Evolutionary conservation across 2,113 vertebrate genomes (phyloP), one percentile per base, ranked within the genome.

Genomic region (Ancistrus triradiatus): DNA sequence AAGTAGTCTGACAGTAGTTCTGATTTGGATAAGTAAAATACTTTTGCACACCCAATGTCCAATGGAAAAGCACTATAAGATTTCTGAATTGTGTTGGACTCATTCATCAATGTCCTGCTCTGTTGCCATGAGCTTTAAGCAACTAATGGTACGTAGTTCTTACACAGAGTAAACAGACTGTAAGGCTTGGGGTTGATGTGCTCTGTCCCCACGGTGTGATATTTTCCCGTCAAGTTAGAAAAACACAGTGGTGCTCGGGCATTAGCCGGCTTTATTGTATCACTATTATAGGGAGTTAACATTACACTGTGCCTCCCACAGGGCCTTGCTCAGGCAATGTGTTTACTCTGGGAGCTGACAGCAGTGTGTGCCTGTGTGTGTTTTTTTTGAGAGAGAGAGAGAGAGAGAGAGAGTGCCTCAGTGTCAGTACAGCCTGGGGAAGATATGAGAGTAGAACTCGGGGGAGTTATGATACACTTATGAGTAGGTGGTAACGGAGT

Each of bases 261-360:
- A 76, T 74, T 72, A 80, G 78, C 72, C 70, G 50, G 59, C 65
- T 75, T 69, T 62, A 66, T 80, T 35, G 53, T 61, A 69, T 77
- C 58, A 67, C 43, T 62, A 37, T 67, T 40, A 57, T 56, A 37
- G 58, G 63, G 35, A 52, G 52, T 44, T 56, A 67, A 70, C 61
- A 68, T 53, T n/a, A 44, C 72, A 78, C 75, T 77, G 72, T 69
- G 55, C 69, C 35, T 73, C 74, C 83, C 70, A 66, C 76, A 59
- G 74, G 79, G 80, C 72, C 78, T 65, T 51, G 55, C 78, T 74
- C 67, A 51, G 66, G 74, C 68, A 63, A 66, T 73, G 69, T 82
- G 80, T 83, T 84, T 83, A 70, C 74, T 81, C 77, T 76, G 76
- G 66, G 78, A 73, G 80, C 81, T 78, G 73, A 77, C 68, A 79